Evolutionary conservation across 2,797 vertebrate genomes (phyloP).

Genomic region (Fringilla coelebs): DNA sequence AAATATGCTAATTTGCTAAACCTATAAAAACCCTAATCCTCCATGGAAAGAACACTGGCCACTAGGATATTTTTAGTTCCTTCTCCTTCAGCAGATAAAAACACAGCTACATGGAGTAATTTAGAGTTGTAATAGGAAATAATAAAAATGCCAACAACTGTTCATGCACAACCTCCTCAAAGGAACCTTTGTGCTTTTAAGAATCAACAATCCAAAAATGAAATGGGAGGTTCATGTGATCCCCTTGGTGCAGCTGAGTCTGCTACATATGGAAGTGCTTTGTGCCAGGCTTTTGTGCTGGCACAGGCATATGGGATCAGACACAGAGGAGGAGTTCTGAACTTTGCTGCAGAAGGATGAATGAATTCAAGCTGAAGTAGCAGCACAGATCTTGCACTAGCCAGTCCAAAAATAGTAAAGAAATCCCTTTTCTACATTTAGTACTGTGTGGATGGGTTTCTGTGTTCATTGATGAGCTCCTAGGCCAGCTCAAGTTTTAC

Average conservation of each 20-base stretch:
- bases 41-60: neutral
- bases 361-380: conserved; percentile 14
- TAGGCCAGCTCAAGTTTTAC: neutral
- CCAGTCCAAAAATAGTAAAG: conserved; percentile 22
- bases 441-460: neutral
- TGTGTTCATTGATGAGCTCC: neutral
- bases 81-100: neutral
- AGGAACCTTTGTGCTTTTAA: neutral
- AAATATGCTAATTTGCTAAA: neutral
- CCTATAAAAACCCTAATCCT: neutral
- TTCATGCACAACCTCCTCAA: neutral
- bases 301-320: neutral
- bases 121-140: neutral
- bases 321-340: neutral
- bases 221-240: neutral
- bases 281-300: neutral
- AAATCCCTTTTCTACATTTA: conserved; percentile 22
- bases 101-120: neutral
- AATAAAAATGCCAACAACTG: neutral
- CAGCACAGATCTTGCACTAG: neutral
- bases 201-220: neutral
- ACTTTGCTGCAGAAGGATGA: conserved; percentile 1
- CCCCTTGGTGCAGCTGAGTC: neutral
- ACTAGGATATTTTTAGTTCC: neutral
- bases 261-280: neutral